A percentile compares a stretch with the other conserved stretches of the same genome.
phyloP scores from a whole-genome alignment of 2,113 vertebrate genomes.

The Lathamus discolor region DNA sequence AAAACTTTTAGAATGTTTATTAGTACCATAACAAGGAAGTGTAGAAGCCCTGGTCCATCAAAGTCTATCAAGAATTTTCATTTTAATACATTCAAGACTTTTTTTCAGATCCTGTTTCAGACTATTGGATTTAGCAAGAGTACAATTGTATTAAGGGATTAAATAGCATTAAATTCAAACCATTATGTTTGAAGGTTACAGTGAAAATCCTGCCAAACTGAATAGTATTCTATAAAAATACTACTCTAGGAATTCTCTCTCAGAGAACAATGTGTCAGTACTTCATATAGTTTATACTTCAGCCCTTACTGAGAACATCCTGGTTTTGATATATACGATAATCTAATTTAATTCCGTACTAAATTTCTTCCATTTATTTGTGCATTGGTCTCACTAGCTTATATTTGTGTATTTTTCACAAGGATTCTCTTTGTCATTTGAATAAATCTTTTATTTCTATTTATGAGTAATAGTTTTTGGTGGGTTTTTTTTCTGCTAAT shows the following conservation, averaged over 20 bases:
- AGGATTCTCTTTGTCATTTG: neutral
- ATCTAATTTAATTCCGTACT: neutral
- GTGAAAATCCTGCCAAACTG: neutral
- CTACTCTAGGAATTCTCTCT: neutral
- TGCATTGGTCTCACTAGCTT: neutral
- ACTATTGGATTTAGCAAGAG: neutral
- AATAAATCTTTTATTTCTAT: neutral
- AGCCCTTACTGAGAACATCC: neutral
- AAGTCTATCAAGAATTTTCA: neutral
- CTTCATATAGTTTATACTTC: neutral
- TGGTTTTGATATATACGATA: neutral
- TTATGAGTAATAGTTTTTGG: neutral
- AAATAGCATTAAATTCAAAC: neutral
- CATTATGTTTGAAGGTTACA: neutral
- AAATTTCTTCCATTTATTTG: neutral
- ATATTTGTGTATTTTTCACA: neutral
- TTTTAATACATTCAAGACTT: neutral
- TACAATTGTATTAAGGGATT: neutral
- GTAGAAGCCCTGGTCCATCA: neutral
- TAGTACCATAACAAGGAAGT: neutral
- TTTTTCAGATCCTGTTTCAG: neutral
- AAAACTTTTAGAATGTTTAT: neutral
- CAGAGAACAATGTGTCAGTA: neutral
- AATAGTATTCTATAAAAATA: neutral
- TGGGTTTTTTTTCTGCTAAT: neutral